phyloP scores from a whole-genome alignment of 2,113 vertebrate genomes.

The Pterophyllum scalare region DNA sequence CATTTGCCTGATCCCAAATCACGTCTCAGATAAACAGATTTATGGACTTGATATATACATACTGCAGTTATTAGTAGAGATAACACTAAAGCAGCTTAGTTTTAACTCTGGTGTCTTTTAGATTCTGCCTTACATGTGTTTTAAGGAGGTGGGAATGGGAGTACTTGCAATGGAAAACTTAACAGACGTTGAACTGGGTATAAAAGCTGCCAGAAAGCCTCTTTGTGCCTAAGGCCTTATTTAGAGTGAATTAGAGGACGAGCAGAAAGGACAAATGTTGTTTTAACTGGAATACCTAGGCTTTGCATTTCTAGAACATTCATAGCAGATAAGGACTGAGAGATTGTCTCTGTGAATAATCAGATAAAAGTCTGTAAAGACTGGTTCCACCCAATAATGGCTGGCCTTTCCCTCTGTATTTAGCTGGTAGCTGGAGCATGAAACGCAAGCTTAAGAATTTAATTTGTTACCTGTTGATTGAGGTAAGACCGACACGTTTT shows the following conservation, averaged over 20 bases:
- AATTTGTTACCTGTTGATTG: conserved; percentile 57
- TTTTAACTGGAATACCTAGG: not conserved
- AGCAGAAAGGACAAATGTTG: not conserved
- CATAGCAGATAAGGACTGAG: not conserved
- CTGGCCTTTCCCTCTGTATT: conserved; percentile 28
- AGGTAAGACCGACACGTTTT: conserved; percentile 25
- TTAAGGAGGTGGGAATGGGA: not conserved
- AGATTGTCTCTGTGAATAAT: conserved; percentile 7
- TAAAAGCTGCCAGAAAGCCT: not conserved
- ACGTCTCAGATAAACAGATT: conserved; percentile 5
- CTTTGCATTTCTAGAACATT: not conserved
- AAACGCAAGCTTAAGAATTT: conserved; percentile 53
- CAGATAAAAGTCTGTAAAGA: conserved; percentile 13
- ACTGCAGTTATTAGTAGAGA: not conserved
- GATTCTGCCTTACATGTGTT: not conserved
- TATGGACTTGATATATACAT: not conserved
- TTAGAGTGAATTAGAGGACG: not conserved
- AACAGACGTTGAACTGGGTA: not conserved
- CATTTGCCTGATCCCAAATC: not conserved
- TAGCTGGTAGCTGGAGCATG: conserved; percentile 21
- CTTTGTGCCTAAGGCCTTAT: conserved; percentile 8
- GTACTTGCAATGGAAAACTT: not conserved
- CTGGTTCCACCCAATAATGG: conserved; percentile 47
- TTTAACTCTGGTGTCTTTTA: not conserved
- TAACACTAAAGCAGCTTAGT: not conserved